A percentile compares a stretch with the other conserved stretches of the same genome.
Conservation (phyloP, 2,888 invertebrate genomes). For the Invenusta paracnida region DNA sequence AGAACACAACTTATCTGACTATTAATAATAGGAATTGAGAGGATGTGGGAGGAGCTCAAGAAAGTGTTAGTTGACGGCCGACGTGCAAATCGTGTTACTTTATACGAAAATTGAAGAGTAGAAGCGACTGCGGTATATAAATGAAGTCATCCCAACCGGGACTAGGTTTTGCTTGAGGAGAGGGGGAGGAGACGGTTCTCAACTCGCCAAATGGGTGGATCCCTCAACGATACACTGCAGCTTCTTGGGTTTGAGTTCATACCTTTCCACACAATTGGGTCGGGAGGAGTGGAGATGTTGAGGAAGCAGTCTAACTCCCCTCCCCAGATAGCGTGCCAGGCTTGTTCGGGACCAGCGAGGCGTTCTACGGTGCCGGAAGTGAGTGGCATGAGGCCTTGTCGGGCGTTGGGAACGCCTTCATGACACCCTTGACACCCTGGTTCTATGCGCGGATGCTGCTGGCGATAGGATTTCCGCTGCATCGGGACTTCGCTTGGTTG, state of each 20-base stretch:
- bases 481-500: neutral
- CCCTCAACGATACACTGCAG: neutral
- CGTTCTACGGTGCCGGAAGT: neutral
- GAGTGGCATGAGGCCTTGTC: neutral
- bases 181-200: neutral
- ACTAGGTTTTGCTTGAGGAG: too few species aligned
- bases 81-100: too few species aligned
- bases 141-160: too few species aligned
- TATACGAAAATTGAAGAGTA: too few species aligned
- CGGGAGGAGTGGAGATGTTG: too few species aligned
- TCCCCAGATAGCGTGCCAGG: neutral
- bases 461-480: neutral
- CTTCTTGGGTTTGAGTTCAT: too few species aligned
- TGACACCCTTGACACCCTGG: neutral
- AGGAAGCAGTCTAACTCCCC: neutral
- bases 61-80: too few species aligned
- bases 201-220: neutral
- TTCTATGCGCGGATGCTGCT: neutral
- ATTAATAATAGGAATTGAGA: too few species aligned
- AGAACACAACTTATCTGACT: too few species aligned
- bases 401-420: neutral
- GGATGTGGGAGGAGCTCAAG: too few species aligned
- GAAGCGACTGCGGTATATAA: too few species aligned
- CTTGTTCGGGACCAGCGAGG: neutral
- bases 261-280: too few species aligned